A percentile compares a stretch with the other conserved stretches of the same genome.
These are phyloP conservation scores for Drosophila koepferae DNA, from an alignment of 2,888 invertebrate species.

Conservation along the genomic window DNA sequence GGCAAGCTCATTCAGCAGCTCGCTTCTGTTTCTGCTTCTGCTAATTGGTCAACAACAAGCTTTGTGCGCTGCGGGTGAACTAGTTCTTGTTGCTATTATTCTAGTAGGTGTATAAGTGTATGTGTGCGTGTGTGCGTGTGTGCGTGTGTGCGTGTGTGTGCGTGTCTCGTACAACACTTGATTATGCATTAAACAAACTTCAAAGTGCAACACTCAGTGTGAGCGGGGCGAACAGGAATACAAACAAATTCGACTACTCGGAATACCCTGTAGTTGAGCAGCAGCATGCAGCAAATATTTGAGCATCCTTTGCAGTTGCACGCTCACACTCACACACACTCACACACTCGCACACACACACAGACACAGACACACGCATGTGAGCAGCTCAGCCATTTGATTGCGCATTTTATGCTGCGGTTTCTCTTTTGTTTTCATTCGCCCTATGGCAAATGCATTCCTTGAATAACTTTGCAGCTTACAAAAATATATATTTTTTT, in stretches of 20 bases:
- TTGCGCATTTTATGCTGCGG: slow-evolving; percentile 5
- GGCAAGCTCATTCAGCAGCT: neutral
- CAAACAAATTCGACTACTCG: neutral
- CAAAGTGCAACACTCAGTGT: neutral
- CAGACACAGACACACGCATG: neutral
- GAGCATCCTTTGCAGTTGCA: neutral
- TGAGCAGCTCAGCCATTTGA: neutral
- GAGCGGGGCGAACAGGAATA: neutral
- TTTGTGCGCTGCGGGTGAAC: slow-evolving; percentile 11
- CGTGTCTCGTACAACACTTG: slow-evolving; percentile 46
- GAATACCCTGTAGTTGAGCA: neutral
- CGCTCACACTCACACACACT: neutral
- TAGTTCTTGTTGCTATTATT: slow-evolving; percentile 2
- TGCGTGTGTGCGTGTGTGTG: neutral
- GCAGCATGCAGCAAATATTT: neutral
- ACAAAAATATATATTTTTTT: neutral
- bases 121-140: slow-evolving; percentile 30
- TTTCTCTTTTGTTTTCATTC: neutral
- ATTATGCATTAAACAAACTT: slow-evolving; percentile 61
- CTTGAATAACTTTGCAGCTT: neutral
- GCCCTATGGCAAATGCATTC: neutral
- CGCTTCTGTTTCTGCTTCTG: slow-evolving; percentile 13
- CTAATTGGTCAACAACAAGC: slow-evolving; percentile 55
- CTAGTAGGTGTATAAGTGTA: neutral
- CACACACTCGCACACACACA: neutral